Evolutionary conservation across 2,797 vertebrate species (phyloP), one percentile per base, ranked within the genome.

Genomic region (Lophotriccus pileatus): DNA sequence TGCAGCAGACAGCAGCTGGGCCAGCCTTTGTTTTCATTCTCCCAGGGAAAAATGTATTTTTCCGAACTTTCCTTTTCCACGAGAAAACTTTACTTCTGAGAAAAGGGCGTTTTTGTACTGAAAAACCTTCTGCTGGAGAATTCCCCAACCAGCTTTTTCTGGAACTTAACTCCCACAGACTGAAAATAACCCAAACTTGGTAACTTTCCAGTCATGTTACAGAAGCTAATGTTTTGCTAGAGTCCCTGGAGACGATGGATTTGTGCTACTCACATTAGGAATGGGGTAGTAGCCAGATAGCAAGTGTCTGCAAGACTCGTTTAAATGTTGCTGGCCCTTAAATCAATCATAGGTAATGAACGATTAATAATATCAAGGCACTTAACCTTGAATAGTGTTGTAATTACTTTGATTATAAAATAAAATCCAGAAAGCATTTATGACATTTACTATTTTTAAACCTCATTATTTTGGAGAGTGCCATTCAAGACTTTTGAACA

Each of bases 141-240:
- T 93, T 95, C 93, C 95, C 94, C 74, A 84, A 69, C 66, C 70
- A 90, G 62, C 39, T 88, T 95, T 91, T 94, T 69, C 73, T 84
- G 94, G 90, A 95, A 76, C 64, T 89, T 74, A 82, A 82, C 93
- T 95, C 90, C 94, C 81, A 94, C 80, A 90, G 39, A 82, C 63
- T 90, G 93, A 95, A 97, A 95, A 94, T 93, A 97, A 74, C 88
- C 56, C 78, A 92, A 91, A 94, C 52, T 70, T 82, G 94, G 83
- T 96, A 91, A 79, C 89, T 91, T 94, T 94, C 89, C 93, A 91
- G 85, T 59, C 77, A 53, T 82, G 87, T 63, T 90, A 58, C 87
- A 79, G 89, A 93, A 96, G 67, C 52, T 46, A 30, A 69, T 69
- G 89, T 86, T 96, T 93, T 86, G 52, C 70, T 67, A 59, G 44